Percentiles rank a stretch among this genome's conserved stretches.
Conservation (phyloP, 2,797 vertebrate species). For the Prunella strophiata region DNA sequence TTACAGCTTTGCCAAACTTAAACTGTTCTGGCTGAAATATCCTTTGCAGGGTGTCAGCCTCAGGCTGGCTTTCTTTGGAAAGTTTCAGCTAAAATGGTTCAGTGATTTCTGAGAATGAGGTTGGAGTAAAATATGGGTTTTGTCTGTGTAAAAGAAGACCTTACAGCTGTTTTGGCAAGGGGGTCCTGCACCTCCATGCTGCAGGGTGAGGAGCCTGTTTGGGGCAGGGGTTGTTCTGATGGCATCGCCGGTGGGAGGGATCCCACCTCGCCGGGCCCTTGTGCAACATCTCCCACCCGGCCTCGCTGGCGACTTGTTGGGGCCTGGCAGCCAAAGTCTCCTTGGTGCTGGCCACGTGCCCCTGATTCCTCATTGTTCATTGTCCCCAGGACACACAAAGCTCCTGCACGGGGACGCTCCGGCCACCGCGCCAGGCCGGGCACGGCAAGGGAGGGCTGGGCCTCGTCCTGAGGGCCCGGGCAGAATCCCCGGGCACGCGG, state of each 20-base stretch:
- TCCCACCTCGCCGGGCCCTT: neutral
- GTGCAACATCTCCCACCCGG: neutral
- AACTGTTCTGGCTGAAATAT: conserved; percentile 66
- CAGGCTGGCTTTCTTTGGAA: conserved; percentile 68
- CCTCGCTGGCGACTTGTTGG: neutral
- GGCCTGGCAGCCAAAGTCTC: conserved; percentile 22
- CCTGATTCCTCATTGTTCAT: conserved; percentile 59
- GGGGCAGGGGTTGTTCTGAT: neutral
- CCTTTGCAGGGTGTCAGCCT: conserved; percentile 68
- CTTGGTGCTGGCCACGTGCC: conserved; percentile 4
- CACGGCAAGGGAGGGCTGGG: accelerated
- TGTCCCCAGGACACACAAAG: conserved; percentile 13
- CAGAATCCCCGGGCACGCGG: accelerated
- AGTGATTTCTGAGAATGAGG: conserved; percentile 64
- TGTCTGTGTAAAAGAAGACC: conserved; percentile 22
- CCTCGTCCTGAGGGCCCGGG: accelerated
- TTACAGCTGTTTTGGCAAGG: neutral
- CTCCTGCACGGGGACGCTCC: neutral
- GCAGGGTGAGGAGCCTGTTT: neutral
- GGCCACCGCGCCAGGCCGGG: accelerated
- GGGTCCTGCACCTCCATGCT: neutral
- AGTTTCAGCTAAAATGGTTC: conserved; percentile 65
- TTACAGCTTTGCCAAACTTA: conserved; percentile 69
- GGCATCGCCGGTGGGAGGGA: neutral
- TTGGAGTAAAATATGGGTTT: conserved; percentile 48